Base-by-base conservation (phyloP, 1,140 invertebrate genomes). In the Neuroterus valhalla region DNA sequence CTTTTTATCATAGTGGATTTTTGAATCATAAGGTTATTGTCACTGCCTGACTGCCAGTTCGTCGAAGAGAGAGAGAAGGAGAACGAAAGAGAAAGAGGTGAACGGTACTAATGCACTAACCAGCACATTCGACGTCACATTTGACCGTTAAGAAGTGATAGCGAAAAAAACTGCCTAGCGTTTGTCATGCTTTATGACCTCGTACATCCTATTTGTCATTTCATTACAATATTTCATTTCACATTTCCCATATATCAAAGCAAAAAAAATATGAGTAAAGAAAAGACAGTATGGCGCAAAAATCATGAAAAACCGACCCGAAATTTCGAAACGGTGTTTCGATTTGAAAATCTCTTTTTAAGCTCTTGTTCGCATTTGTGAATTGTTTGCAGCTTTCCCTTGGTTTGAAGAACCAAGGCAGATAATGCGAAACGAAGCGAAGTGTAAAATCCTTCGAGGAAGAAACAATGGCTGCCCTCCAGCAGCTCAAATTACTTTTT, bases 141-240 rank as follows among this genome's bases (percentile, higher is more conserved):
- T 76, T 74, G 73, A 74, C 38, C 69, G 75, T 76, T 72, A 26
- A 43, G 15, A 74, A 74, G 68, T 67, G 52, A 74, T 62, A 62
- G 55, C 55, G 26, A 62, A 31, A 62, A 62, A 62, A 62, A 38
- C 23, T 62, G 8, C 23, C 14, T 62, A 62, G 14, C 26, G n/a
- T 21, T 55, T 19, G 50, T 26, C 23, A 62, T 62, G 31, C 21
- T 62, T 62, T 38, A 62, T 62, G 15, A 15, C 14, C 1, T 38
- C 26, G 23, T 31, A 26, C 26, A 62, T 38, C 55, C 55, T 62
- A 15, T 12, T 62, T 6, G 6, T 2, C 15, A 62, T 62, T 31
- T 62, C n/a, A 31, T 62, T 62, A 15, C 23, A 8, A 14, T 23
- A n/a, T 23, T 26, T 26, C 5, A 55, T 55, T 21, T 55, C 3